Percentiles rank a stretch among this genome's conserved stretches.
Evolutionary conservation across 2,113 vertebrate species (phyloP).

Genomic region (Eulemur rufifrons): DNA sequence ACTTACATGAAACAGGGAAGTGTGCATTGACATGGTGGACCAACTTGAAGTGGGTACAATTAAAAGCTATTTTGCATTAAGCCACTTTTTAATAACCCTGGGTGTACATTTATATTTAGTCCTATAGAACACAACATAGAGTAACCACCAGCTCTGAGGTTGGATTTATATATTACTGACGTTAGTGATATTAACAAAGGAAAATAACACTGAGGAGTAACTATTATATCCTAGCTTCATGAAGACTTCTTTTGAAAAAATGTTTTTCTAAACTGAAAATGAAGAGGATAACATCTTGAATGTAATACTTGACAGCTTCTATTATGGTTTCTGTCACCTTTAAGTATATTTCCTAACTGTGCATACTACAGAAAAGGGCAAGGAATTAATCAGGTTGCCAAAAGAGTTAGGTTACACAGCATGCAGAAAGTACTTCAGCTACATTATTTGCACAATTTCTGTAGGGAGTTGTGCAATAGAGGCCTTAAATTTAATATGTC

Average conservation of each 20-base stretch:
- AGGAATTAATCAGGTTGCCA: slow-evolving; percentile 77
- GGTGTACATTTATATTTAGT: neutral
- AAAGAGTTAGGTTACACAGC: slow-evolving; percentile 77
- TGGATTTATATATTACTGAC: neutral
- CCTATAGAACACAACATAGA: neutral
- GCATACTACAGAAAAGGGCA: slow-evolving; percentile 74
- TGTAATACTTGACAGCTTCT: slow-evolving; percentile 66
- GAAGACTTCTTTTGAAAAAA: neutral
- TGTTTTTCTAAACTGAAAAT: slow-evolving; percentile 65
- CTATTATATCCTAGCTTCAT: slow-evolving; percentile 23
- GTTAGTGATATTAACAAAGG: neutral
- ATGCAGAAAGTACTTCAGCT: slow-evolving; percentile 81
- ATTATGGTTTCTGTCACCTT: slow-evolving; percentile 70
- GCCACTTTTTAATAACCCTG: neutral
- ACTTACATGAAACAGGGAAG: neutral
- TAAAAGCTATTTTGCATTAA: slow-evolving; percentile 40
- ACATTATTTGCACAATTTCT: slow-evolving; percentile 86
- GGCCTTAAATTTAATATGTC: slow-evolving; percentile 84
- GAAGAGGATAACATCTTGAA: slow-evolving; percentile 66
- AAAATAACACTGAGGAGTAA: neutral
- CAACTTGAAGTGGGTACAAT: neutral
- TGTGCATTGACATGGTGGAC: neutral
- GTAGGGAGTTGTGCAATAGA: slow-evolving; percentile 84
- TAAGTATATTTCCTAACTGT: slow-evolving; percentile 68
- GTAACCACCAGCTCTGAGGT: neutral